Evolutionary conservation across 2,797 vertebrate species (phyloP).

Genomic region (Mus minutoides): DNA sequence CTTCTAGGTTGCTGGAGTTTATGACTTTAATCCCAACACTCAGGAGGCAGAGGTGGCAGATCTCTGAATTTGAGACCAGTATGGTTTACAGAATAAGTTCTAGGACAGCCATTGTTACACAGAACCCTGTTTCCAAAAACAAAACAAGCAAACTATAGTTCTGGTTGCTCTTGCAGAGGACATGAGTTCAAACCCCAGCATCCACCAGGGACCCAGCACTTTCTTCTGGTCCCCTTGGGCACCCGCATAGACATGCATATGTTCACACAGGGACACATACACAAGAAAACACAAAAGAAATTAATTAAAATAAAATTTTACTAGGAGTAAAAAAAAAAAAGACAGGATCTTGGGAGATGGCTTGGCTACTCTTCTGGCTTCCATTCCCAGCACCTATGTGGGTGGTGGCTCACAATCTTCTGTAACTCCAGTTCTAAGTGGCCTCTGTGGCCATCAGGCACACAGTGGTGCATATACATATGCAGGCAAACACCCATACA

Average conservation of each 20-base stretch:
- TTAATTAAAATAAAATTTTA: background rate
- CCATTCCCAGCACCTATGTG: background rate
- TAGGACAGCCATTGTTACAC: background rate
- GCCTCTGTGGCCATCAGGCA: background rate
- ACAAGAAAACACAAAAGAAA: background rate
- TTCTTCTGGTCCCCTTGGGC: background rate
- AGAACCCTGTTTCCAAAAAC: background rate
- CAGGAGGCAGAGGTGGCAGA: background rate
- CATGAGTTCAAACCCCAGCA: background rate
- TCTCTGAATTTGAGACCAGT: background rate
- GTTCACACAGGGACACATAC: background rate
- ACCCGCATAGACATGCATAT: background rate
- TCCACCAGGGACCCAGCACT: background rate
- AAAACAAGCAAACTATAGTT: background rate
- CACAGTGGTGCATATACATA: background rate
- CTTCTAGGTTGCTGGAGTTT: background rate
- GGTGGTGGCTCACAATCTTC: background rate
- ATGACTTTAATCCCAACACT: background rate
- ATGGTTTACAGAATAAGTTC: too few species aligned
- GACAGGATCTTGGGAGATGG: background rate
- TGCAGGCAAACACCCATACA: background rate
- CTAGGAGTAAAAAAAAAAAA: background rate
- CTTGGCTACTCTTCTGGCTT: background rate
- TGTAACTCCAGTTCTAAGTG: background rate
- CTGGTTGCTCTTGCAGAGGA: background rate